phyloP scores from a whole-genome alignment of 2,113 vertebrate species.

The Zosterops lateralis region DNA sequence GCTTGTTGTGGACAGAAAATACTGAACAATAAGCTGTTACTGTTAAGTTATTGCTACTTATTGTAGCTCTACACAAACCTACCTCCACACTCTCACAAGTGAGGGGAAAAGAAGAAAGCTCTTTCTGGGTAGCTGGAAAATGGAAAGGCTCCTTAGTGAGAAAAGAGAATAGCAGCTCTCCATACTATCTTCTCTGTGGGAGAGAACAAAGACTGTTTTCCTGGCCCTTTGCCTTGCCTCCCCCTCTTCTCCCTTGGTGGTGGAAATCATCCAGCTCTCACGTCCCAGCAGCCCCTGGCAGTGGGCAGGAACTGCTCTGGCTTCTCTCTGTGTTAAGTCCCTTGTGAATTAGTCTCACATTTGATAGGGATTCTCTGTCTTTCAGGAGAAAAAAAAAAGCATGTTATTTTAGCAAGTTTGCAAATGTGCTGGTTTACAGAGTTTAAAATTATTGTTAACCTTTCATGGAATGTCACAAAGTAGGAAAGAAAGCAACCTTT shows the following conservation, averaged over 20 bases:
- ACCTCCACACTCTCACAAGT: neutral
- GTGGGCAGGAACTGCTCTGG: neutral
- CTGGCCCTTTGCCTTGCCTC: conserved; percentile 12
- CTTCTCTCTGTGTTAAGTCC: neutral
- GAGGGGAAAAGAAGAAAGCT: neutral
- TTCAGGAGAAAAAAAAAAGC: neutral
- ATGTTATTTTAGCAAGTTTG: neutral
- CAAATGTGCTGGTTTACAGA: neutral
- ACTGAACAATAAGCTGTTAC: neutral
- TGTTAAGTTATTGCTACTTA: neutral
- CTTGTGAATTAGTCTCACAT: neutral
- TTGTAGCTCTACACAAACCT: neutral
- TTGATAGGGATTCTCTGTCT: neutral
- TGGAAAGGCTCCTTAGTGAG: neutral
- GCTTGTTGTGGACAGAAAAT: neutral
- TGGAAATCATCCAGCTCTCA: conserved; percentile 31
- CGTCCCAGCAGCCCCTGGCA: neutral
- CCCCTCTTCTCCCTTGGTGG: neutral
- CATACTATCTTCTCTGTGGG: neutral
- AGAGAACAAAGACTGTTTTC: conserved; percentile 37
- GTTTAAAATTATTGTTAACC: conserved; percentile 1
- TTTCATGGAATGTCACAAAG: neutral
- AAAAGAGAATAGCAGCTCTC: conserved; percentile 4
- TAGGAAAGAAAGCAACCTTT: neutral
- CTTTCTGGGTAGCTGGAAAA: neutral